Conservation (phyloP, 2,888 invertebrate species). For the Epicampocera succincta region DNA sequence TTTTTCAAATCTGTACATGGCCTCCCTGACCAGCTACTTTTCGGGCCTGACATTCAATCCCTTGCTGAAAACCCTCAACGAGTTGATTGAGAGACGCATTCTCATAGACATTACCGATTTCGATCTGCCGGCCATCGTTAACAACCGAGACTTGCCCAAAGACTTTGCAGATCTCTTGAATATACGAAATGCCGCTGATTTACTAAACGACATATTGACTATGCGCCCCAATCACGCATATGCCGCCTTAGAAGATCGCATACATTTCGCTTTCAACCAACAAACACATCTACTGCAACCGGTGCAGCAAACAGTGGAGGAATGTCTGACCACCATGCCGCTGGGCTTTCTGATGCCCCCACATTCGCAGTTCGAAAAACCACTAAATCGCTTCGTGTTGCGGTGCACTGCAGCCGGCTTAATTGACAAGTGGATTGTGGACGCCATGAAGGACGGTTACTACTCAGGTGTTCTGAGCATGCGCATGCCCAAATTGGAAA, state of each 20-base stretch:
- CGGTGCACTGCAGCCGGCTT: slow-evolving; percentile 71
- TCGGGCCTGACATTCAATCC: slow-evolving; percentile 71
- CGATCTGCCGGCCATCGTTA: slow-evolving; percentile 71
- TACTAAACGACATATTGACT: slow-evolving; percentile 58
- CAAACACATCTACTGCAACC: slow-evolving; percentile 71
- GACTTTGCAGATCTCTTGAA: slow-evolving; percentile 69
- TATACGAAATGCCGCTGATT: slow-evolving; percentile 50
- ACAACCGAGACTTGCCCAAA: slow-evolving; percentile 70
- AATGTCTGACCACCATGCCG: slow-evolving; percentile 72
- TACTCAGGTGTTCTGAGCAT: slow-evolving; percentile 68
- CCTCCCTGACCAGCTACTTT: slow-evolving; percentile 74
- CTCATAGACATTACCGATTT: slow-evolving; percentile 70
- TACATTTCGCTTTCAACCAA: slow-evolving; percentile 72
- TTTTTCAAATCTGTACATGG: slow-evolving; percentile 73
- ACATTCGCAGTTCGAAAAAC: slow-evolving; percentile 73
- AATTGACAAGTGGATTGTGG: slow-evolving; percentile 72
- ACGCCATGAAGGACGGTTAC: slow-evolving; percentile 68
- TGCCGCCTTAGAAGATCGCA: slow-evolving; percentile 71
- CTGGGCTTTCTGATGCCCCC: slow-evolving; percentile 72
- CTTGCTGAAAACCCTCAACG: slow-evolving; percentile 69
- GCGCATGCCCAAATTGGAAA: slow-evolving; percentile 24
- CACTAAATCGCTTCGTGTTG: slow-evolving; percentile 73
- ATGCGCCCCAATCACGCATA: slow-evolving; percentile 63
- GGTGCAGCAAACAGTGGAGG: slow-evolving; percentile 69
- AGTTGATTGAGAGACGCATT: slow-evolving; percentile 68